phyloP scores from a whole-genome alignment of 2,113 vertebrate genomes.

The Butorides virescens region DNA sequence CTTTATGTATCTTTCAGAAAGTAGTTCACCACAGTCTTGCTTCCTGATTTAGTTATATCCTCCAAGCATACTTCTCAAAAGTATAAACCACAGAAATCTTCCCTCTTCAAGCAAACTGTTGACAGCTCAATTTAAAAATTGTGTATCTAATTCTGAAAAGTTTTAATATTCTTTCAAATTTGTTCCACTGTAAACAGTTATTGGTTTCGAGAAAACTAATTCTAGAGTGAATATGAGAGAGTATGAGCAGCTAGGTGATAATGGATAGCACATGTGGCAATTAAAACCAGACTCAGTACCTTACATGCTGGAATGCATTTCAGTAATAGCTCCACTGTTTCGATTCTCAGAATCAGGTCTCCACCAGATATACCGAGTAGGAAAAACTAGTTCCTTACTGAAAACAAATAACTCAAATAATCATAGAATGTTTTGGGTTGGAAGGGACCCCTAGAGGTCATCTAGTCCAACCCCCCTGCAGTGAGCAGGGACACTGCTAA shows the following conservation, averaged over 20 bases:
- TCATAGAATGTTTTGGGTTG: too few relatives aligned
- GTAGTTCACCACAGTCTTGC: background rate
- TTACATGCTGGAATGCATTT: background rate
- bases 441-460: too few relatives aligned
- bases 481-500: too few relatives aligned
- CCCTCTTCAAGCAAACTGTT: background rate
- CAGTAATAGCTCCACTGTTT: background rate
- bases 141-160: background rate
- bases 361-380: background rate
- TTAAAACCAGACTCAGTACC: background rate
- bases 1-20: background rate
- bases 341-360: background rate
- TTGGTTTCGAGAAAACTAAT: background rate
- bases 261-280: background rate
- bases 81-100: background rate
- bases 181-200: background rate
- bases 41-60: background rate
- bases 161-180: background rate
- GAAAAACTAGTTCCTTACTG: background rate
- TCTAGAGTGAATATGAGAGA: background rate
- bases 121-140: background rate
- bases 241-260: background rate
- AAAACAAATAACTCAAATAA: background rate
- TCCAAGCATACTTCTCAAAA: background rate
- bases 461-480: too few relatives aligned